phyloP scores from a whole-genome alignment of 2,113 vertebrate genomes.

The Raja brachyura region DNA sequence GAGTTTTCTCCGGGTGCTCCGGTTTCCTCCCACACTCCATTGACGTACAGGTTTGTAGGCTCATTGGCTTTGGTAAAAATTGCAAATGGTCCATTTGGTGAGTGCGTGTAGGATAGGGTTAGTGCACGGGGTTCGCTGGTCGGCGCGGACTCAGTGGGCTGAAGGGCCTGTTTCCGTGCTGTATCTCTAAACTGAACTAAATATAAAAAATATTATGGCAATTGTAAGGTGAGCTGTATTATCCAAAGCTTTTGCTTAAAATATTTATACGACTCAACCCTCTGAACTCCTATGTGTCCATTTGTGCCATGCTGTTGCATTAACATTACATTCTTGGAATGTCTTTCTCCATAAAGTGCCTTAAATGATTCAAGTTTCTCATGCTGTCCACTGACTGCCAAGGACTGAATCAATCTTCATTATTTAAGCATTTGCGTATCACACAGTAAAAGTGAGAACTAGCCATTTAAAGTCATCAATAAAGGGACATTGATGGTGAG shows the following conservation, averaged over 20 bases:
- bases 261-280: background rate
- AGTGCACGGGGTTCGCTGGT: too few species aligned
- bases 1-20: too few species aligned
- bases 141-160: too few species aligned
- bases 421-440: background rate
- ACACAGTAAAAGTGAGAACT: background rate
- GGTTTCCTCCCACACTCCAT: too few species aligned
- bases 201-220: background rate
- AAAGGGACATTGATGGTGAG: background rate
- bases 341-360: background rate
- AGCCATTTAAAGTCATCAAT: background rate
- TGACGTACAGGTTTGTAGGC: too few species aligned
- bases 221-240: background rate
- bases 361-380: background rate
- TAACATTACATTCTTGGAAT: background rate
- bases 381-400: background rate
- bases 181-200: too few species aligned
- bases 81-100: too few species aligned
- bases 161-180: too few species aligned
- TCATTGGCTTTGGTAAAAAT: too few species aligned
- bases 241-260: background rate
- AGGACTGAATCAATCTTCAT: background rate
- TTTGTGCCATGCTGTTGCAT: background rate
- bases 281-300: background rate
- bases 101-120: too few species aligned